Evolutionary conservation across 2,888 invertebrate species (phyloP).

Genomic region (Ennomos fuscantarius): DNA sequence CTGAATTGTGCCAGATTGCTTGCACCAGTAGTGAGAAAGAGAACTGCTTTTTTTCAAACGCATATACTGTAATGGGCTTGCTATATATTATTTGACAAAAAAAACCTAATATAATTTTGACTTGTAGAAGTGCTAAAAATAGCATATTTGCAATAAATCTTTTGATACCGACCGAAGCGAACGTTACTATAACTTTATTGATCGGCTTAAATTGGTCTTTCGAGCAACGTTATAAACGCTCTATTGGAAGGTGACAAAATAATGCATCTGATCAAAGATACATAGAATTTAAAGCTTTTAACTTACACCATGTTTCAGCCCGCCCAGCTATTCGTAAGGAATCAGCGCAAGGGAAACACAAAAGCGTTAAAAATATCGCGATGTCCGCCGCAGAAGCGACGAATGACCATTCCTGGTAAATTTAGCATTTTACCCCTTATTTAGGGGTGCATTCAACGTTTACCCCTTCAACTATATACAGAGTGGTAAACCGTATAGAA

Average conservation of each 20-base stretch:
- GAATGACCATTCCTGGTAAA: conserved; percentile 70
- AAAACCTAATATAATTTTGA: too few species aligned
- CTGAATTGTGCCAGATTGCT: too few species aligned
- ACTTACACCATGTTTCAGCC: conserved; percentile 46
- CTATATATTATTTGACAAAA: too few species aligned
- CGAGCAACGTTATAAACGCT: conserved; percentile 19
- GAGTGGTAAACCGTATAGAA: not conserved
- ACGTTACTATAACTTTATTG: too few species aligned
- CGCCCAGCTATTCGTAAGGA: conserved; percentile 69
- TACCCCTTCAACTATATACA: conserved; percentile 1
- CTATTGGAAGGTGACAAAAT: conserved; percentile 1
- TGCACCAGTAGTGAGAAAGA: too few species aligned
- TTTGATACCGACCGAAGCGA: too few species aligned
- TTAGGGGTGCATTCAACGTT: conserved; percentile 10
- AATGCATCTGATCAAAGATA: not conserved
- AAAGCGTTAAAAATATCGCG: conserved; percentile 74
- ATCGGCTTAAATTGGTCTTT: too few species aligned
- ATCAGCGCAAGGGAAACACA: conserved; percentile 76
- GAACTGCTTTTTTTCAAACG: too few species aligned
- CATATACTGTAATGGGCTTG: too few species aligned
- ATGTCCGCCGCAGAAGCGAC: conserved; percentile 74
- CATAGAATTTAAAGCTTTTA: conserved; percentile 26
- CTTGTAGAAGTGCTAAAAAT: too few species aligned
- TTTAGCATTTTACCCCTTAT: conserved; percentile 63
- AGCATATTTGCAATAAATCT: too few species aligned